Conservation (phyloP, 2,888 invertebrate genomes). For the Dryococelus australis region DNA sequence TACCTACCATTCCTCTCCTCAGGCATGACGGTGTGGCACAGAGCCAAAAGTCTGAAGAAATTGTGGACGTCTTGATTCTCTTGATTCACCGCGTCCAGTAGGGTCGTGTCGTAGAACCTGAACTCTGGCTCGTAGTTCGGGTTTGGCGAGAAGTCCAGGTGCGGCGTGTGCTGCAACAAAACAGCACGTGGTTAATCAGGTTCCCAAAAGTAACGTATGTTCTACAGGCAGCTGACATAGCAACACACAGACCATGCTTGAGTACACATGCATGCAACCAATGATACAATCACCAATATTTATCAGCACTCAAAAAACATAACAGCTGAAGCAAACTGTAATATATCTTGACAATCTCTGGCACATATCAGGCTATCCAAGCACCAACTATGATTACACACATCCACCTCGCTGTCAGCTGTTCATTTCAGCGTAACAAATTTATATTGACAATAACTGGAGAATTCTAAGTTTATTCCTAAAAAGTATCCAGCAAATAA, state of each 20-base stretch:
- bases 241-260: not conserved
- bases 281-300: not conserved
- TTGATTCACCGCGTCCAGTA: conserved; percentile 82
- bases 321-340: no score
- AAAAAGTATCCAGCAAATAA: no score
- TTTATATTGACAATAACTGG: no score
- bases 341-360: no score
- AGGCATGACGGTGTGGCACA: conserved; percentile 99
- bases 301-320: no score
- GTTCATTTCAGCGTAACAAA: no score
- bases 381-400: no score
- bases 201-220: not conserved
- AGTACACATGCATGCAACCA: not conserved
- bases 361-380: no score
- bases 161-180: conserved; percentile 70
- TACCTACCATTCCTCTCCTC: conserved; percentile 78
- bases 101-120: conserved; percentile 88
- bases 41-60: conserved; percentile 91
- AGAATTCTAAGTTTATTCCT: no score
- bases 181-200: not conserved
- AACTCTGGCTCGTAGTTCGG: conserved; percentile 91
- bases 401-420: no score
- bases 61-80: conserved; percentile 79
- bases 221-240: not conserved
- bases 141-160: conserved; percentile 94